Percentiles rank a stretch among this genome's conserved stretches.
Conservation (phyloP, 2,797 vertebrate genomes). For the Atherinosoma microstoma region DNA sequence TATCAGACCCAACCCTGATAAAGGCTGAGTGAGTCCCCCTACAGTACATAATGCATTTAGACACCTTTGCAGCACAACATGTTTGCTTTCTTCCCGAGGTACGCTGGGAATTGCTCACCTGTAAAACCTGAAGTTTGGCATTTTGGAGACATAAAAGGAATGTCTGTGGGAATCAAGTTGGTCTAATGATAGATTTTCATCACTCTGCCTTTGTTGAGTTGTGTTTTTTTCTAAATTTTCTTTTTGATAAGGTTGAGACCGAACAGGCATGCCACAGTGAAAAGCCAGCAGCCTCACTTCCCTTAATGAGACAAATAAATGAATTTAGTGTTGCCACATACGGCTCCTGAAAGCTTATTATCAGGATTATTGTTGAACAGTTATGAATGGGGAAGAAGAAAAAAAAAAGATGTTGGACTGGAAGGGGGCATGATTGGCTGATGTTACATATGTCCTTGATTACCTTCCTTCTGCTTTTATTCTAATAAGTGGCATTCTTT, state of each 20-base stretch:
- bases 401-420: slow-evolving; percentile 85
- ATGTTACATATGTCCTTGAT: slow-evolving; percentile 99
- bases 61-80: slow-evolving; percentile 31
- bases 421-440: slow-evolving; percentile 94
- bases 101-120: slow-evolving; percentile 39
- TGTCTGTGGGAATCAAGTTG: slow-evolving; percentile 58
- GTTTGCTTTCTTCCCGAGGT: slow-evolving; percentile 34
- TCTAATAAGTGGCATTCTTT: slow-evolving; percentile 99
- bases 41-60: slow-evolving; percentile 44
- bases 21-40: slow-evolving; percentile 21
- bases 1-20: slow-evolving; percentile 19
- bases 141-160: slow-evolving; percentile 53
- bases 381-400: slow-evolving; percentile 88
- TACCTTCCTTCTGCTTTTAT: slow-evolving; percentile 99
- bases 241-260: slow-evolving; percentile 88
- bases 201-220: slow-evolving; percentile 72
- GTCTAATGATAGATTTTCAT: slow-evolving; percentile 78
- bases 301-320: slow-evolving; percentile 98
- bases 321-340: slow-evolving; percentile 94
- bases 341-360: slow-evolving; percentile 95
- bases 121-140: slow-evolving; percentile 47
- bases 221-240: slow-evolving; percentile 78
- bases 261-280: slow-evolving; percentile 89
- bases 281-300: slow-evolving; percentile 84
- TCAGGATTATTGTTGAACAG: slow-evolving; percentile 96